These are phyloP conservation scores for Brachirus orientalis DNA, from an alignment of 2,113 vertebrate species.

Conservation along the genomic window DNA sequence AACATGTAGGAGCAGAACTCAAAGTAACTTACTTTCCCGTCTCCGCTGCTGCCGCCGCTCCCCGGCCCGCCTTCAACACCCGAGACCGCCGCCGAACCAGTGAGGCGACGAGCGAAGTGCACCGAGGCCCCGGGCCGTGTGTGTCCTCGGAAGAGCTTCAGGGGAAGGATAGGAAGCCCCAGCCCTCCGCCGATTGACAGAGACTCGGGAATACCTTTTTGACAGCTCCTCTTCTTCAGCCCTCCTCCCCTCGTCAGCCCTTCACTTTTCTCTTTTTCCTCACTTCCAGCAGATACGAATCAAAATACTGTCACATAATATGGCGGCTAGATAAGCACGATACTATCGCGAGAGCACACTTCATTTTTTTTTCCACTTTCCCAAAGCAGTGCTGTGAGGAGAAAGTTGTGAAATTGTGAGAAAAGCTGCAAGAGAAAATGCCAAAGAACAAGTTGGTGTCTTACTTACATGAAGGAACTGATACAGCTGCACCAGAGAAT, in stretches of 20 bases:
- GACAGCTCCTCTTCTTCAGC: conserved; percentile 77
- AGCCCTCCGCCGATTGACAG: conserved; percentile 61
- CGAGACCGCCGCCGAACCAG: conserved; percentile 80
- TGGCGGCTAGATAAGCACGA: conserved; percentile 84
- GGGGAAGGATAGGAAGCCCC: conserved; percentile 60
- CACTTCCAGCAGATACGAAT: conserved; percentile 86
- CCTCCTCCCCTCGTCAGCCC: conserved; percentile 75
- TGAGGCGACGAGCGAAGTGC: conserved; percentile 63
- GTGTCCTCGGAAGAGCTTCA: conserved; percentile 66
- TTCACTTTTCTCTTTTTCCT: conserved; percentile 78
- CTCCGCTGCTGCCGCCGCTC: conserved; percentile 83
- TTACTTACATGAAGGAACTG: too few relatives aligned
- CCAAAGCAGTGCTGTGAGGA: conserved; percentile 40
- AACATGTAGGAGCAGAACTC: conserved; percentile 5
- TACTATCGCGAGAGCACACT: conserved; percentile 85
- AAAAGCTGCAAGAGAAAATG: background rate
- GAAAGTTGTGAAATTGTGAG: conserved; percentile 9
- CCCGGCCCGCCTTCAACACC: conserved; percentile 83
- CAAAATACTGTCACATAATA: conserved; percentile 95
- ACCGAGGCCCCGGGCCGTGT: conserved; percentile 77
- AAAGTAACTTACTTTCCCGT: conserved; percentile 43
- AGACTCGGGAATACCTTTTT: conserved; percentile 68
- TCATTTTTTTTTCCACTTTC: conserved; percentile 29
- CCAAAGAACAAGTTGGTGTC: too few relatives aligned
- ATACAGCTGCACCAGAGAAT: too few relatives aligned